Evolutionary conservation across 2,888 invertebrate species (phyloP), one percentile per base, ranked within the genome.

Genomic region (Mythimna impura): DNA sequence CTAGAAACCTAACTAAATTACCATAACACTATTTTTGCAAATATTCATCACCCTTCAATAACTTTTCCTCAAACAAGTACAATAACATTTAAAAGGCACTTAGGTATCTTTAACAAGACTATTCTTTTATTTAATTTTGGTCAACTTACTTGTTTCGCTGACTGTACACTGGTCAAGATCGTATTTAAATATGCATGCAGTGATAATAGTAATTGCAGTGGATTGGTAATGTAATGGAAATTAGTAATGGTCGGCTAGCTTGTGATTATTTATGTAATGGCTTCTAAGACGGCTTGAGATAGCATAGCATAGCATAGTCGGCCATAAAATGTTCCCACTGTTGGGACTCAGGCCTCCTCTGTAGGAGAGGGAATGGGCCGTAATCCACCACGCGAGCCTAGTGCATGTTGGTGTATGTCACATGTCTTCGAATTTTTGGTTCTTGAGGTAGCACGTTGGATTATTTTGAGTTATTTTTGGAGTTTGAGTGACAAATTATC

Each of bases 131-230:
- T 25, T 12, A 12, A 25, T 3, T 10, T 14, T 0, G 9, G 9
- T 3, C 20, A 5, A 10, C 30, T 34, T 34, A 58, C 36, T 61
- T 70, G n/a, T 40, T 22, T 9, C 14, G 5, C 20, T 47, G 12
- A 78, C 14, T 55, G 74, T 74, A 73, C 66, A 80, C 72, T 76
- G 76, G 68, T 3, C 30, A n/a, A n/a, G 52, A 36, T 43, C 6
- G 65, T 57, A 62, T 60, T 80, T 74, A 66, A 80, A 77, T 62
- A 77, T 77, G 66, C 40, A 77, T 63, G 47, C 40, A 30, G 57
- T 66, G 54, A 79, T 79, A 76, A 79, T 76, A 30, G 25, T 66
- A 74, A 77, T 80, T 74, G 36, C 14, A 79, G 55, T 61, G 50
- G 55, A 55, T 65, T 22, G 55, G 22, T 50, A 73, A 57, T 79